These are phyloP conservation scores for Chloropsis hardwickii DNA, from an alignment of 2,113 vertebrate species.

Conservation along the genomic window DNA sequence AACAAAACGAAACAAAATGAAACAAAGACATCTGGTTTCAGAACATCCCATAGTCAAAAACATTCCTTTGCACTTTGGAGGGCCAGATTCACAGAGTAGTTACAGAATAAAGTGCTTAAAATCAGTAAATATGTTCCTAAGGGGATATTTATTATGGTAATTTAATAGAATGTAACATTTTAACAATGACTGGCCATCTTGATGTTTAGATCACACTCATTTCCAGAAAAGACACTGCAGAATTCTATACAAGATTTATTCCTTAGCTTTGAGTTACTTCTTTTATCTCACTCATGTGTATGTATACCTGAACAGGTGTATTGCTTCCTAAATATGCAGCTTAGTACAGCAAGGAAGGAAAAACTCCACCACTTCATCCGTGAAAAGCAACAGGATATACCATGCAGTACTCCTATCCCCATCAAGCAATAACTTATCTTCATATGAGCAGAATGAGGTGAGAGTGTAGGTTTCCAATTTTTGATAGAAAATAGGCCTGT, in stretches of 20 bases:
- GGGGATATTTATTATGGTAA: background rate
- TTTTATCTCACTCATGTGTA: background rate
- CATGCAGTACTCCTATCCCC: background rate
- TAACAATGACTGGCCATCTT: background rate
- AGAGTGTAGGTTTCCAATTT: background rate
- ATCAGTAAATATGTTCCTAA: background rate
- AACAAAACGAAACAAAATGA: too few relatives aligned
- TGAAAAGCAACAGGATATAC: background rate
- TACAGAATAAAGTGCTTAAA: background rate
- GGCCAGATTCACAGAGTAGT: background rate
- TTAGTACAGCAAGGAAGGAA: background rate
- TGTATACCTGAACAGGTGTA: background rate
- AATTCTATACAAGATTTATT: background rate
- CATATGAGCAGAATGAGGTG: background rate
- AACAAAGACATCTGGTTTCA: background rate
- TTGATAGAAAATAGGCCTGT: background rate
- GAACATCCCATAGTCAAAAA: background rate
- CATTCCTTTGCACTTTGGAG: background rate
- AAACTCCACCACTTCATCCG: fast-evolving
- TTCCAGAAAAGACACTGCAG: background rate
- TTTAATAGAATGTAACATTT: background rate
- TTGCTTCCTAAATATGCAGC: background rate
- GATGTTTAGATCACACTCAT: fast-evolving
- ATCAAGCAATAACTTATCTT: background rate
- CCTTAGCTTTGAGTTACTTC: background rate